Evolutionary conservation across 2,888 invertebrate species (phyloP).

Genomic region (Clitarchus hookeri): DNA sequence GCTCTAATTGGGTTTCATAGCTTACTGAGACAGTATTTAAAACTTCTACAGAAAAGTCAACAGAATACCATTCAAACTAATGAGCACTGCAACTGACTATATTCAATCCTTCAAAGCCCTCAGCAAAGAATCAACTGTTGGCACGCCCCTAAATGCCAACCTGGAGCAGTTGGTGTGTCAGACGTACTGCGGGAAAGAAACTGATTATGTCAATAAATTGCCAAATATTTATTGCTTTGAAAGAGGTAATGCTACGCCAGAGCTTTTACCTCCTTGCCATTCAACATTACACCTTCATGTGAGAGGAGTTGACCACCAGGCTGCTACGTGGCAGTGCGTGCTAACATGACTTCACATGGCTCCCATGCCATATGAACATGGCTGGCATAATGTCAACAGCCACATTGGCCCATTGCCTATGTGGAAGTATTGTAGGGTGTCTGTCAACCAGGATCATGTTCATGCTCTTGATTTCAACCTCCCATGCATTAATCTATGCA

Average conservation of each 20-base stretch:
- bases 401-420: background rate
- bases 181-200: background rate
- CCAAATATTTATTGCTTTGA: background rate
- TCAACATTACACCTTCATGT: background rate
- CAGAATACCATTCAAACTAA: background rate
- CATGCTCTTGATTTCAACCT: background rate
- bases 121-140: background rate
- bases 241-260: background rate
- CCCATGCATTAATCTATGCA: background rate
- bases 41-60: background rate
- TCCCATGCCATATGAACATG: too few relatives aligned
- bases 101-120: constrained; percentile 5
- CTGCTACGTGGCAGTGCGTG: background rate
- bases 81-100: background rate
- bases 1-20: constrained; percentile 16
- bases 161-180: constrained; percentile 12
- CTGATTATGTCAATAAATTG: background rate
- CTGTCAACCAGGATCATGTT: constrained; percentile 15
- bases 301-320: background rate
- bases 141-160: background rate
- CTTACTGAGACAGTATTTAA: background rate
- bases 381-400: background rate
- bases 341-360: too few relatives aligned
- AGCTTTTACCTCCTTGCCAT: constrained; percentile 6
- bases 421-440: background rate